Percentiles rank a stretch among this genome's conserved stretches.
These are phyloP conservation scores for Drosophila baimaii DNA, from an alignment of 1,140 invertebrate species.

Conservation along the genomic window DNA sequence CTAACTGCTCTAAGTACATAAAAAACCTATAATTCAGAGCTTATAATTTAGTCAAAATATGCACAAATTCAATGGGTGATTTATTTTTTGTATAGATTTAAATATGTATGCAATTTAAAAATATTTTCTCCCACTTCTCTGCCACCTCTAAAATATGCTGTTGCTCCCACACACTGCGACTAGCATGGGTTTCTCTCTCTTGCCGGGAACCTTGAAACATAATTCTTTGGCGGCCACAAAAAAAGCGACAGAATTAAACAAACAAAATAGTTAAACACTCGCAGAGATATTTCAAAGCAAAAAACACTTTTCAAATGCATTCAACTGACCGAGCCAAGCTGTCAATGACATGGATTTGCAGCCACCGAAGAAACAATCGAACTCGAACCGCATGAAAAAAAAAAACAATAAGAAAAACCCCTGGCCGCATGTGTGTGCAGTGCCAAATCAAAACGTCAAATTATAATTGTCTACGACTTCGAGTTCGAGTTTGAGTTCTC, in stretches of 20 bases:
- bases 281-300: constrained; percentile 11
- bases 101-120: background rate
- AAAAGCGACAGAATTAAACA: constrained; percentile 35
- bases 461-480: constrained; percentile 75
- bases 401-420: constrained; percentile 44
- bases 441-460: constrained; percentile 82
- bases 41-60: too few species aligned
- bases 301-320: constrained; percentile 35
- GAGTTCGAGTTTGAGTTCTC: constrained; percentile 30
- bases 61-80: too few species aligned
- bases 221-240: constrained; percentile 46
- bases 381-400: constrained; percentile 31
- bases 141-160: constrained; percentile 5
- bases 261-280: constrained; percentile 67
- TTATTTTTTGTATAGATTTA: background rate
- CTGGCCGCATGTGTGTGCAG: constrained; percentile 57
- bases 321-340: constrained; percentile 40
- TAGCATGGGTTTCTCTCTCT: constrained; percentile 14
- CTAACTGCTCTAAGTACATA: too few species aligned
- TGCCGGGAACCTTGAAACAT: constrained; percentile 60
- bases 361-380: constrained; percentile 44
- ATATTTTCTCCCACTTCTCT: constrained; percentile 3
- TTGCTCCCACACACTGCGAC: constrained; percentile 20
- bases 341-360: constrained; percentile 79
- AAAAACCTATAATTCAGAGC: too few species aligned